phyloP scores from a whole-genome alignment of 2,888 invertebrate species.

The Myathropa florea region DNA sequence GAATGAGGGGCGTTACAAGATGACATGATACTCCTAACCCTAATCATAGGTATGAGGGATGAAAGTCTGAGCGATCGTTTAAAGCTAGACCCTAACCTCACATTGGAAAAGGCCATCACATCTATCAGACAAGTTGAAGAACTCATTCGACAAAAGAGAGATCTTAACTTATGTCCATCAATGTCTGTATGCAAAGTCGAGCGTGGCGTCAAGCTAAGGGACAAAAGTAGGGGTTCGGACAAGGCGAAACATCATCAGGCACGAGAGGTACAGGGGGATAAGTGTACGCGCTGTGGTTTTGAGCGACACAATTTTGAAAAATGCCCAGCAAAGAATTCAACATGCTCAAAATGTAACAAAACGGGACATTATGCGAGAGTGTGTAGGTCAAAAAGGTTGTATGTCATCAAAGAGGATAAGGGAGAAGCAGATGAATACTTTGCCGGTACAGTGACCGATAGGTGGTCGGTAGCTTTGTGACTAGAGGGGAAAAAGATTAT shows the following conservation, averaged over 20 bases:
- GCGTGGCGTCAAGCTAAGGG: background rate
- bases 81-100: background rate
- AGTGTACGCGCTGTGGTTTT: constrained; percentile 23
- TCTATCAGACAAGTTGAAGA: background rate
- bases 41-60: no score
- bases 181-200: background rate
- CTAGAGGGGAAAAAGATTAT: background rate
- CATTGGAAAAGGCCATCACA: background rate
- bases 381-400: constrained; percentile 5
- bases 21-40: no score
- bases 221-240: background rate
- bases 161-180: background rate
- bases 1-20: background rate
- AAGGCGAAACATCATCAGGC: background rate
- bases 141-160: background rate
- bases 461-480: constrained; percentile 22
- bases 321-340: constrained; percentile 3
- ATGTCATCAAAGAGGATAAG: background rate
- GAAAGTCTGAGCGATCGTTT: background rate
- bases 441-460: constrained; percentile 1
- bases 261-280: no score
- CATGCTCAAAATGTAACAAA: constrained; percentile 15
- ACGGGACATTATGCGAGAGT: background rate
- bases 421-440: constrained; percentile 7
- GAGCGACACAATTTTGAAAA: constrained; percentile 20